These are phyloP conservation scores for Wasmannia auropunctata DNA, from an alignment of 1,140 invertebrate species.

Conservation along the genomic window DNA sequence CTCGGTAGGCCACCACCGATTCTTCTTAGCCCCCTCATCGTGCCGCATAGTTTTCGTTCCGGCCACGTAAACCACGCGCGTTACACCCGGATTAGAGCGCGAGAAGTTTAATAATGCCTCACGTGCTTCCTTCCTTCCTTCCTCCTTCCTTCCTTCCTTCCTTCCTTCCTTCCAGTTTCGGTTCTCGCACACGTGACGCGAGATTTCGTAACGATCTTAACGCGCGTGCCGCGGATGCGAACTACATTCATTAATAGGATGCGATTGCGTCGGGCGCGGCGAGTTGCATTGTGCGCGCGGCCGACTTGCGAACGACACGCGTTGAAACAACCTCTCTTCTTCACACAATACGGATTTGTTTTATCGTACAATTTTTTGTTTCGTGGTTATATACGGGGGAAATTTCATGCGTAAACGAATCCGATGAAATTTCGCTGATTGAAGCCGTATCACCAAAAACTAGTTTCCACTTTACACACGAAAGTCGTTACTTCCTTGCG, in stretches of 20 bases:
- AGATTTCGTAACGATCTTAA: conserved; percentile 62
- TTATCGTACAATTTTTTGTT: conserved; percentile 18
- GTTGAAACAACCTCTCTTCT: not conserved
- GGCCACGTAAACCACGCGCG: conserved; percentile 79
- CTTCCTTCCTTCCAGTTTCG: conserved; percentile 44
- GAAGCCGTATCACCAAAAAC: not conserved
- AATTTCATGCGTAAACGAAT: not conserved
- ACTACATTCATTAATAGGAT: conserved; percentile 54
- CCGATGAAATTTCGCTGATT: conserved; percentile 1
- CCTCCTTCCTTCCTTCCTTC: conserved; percentile 45
- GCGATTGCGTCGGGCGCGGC: conserved; percentile 13
- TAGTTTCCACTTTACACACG: not conserved
- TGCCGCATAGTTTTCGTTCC: conserved; percentile 82
- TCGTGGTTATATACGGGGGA: not conserved
- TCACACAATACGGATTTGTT: conserved; percentile 4
- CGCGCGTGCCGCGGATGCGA: conserved; percentile 49
- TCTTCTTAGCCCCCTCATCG: conserved; percentile 81
- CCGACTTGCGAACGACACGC: not conserved
- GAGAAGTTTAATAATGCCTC: conserved; percentile 79
- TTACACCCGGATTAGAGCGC: conserved; percentile 75
- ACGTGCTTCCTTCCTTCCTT: conserved; percentile 25
- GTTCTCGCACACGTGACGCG: conserved; percentile 29
- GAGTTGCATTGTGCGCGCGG: not conserved
- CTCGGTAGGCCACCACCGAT: conserved; percentile 79
- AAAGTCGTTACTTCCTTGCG: not conserved